These are phyloP conservation scores for Mantis religiosa DNA, from an alignment of 2,888 invertebrate species.

Conservation along the genomic window DNA sequence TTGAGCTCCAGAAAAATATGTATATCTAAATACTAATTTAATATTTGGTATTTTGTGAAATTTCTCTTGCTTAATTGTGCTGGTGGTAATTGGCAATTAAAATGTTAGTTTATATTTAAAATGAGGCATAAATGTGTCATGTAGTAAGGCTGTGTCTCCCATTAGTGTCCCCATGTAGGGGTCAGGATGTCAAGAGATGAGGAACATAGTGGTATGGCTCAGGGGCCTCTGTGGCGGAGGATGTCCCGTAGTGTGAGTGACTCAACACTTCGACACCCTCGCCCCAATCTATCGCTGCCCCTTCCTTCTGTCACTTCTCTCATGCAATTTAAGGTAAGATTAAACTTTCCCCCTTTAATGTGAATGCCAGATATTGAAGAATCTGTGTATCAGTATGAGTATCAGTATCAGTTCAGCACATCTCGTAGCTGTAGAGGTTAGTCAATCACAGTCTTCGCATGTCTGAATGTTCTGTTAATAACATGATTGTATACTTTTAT, in stretches of 20 bases:
- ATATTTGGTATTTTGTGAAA: neutral
- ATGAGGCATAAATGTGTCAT: neutral
- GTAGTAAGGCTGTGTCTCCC: constrained; percentile 6
- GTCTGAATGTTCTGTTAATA: neutral
- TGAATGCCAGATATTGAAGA: neutral
- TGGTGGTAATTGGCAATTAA: neutral
- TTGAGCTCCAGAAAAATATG: neutral
- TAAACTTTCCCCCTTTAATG: neutral
- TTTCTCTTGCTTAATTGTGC: neutral
- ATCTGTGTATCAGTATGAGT: too few relatives aligned
- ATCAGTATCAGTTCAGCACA: neutral
- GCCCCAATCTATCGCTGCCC: constrained; percentile 41
- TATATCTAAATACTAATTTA: neutral
- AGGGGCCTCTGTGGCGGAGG: constrained; percentile 31
- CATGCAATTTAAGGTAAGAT: constrained; percentile 43
- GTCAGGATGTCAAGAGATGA: constrained; percentile 14
- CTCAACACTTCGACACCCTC: constrained; percentile 40
- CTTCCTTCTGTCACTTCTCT: constrained; percentile 42
- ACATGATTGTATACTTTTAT: neutral
- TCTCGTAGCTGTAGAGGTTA: neutral
- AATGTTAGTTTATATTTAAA: neutral
- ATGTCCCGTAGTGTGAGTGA: constrained; percentile 42
- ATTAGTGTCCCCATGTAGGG: constrained; percentile 19
- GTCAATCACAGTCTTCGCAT: neutral
- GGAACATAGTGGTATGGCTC: neutral